Evolutionary conservation across 2,113 vertebrate species (phyloP).

Genomic region (Archocentrus centrarchus): DNA sequence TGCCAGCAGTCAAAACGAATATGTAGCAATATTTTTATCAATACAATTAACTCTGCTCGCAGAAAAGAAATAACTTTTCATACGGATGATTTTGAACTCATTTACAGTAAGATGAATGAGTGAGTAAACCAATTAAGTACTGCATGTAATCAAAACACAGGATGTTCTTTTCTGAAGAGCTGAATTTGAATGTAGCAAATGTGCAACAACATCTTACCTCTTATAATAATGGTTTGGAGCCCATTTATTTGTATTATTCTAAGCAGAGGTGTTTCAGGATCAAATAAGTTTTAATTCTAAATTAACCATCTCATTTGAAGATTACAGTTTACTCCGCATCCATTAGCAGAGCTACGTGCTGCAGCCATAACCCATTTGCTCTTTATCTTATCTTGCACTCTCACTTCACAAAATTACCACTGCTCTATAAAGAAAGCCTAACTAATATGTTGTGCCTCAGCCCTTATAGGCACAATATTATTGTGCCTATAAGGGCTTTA

Average conservation of each 20-base stretch:
- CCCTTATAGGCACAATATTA: background rate
- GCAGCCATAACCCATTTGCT: background rate
- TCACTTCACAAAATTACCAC: conserved; percentile 16
- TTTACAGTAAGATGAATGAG: background rate
- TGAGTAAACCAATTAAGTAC: background rate
- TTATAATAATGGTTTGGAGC: background rate
- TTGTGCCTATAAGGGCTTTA: conserved; percentile 15
- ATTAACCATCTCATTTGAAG: conserved; percentile 13
- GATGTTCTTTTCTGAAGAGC: background rate
- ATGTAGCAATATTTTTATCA: background rate
- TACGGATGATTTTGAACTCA: background rate
- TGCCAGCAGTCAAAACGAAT: background rate
- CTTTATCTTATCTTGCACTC: background rate
- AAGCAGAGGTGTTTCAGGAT: background rate
- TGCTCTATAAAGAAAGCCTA: background rate
- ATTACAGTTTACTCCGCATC: background rate
- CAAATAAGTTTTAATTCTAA: background rate
- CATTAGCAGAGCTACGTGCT: background rate
- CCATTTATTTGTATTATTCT: background rate
- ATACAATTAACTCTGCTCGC: background rate
- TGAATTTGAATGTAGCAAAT: background rate
- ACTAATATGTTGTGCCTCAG: background rate
- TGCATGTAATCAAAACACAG: background rate
- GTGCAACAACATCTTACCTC: background rate
- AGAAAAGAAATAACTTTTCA: background rate